These are phyloP conservation scores for Eunapius fragilis DNA, from an alignment of 37 sponge, comb jelly and placozoan genomes.

Conservation along the genomic window DNA sequence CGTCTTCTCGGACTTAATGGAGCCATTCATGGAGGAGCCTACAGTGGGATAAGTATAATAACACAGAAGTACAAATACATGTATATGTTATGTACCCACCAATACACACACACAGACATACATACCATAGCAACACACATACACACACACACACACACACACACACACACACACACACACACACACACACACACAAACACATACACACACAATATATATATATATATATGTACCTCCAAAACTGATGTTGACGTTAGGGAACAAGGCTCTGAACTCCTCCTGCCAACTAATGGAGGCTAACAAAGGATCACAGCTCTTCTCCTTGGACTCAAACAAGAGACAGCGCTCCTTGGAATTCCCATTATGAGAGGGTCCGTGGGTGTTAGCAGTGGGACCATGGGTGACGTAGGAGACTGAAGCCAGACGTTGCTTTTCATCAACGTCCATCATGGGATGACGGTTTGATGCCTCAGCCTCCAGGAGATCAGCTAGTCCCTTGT, in stretches of 20 bases:
- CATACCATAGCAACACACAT: not conserved
- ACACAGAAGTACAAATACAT: not conserved
- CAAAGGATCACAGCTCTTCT: not conserved
- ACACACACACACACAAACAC: not conserved
- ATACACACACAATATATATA: not conserved
- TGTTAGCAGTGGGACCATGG: constrained; percentile 39
- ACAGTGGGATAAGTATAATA: too few relatives aligned
- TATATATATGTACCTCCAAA: constrained; percentile 29
- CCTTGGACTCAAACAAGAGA: not conserved
- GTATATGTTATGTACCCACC: not conserved
- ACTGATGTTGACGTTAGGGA: constrained; percentile 64
- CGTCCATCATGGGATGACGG: not conserved
- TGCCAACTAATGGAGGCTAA: constrained; percentile 11
- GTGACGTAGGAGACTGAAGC: constrained; percentile 38
- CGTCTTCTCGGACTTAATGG: constrained; percentile 6
- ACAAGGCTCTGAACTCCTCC: constrained; percentile 55
- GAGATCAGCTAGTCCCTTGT: constrained; percentile 57
- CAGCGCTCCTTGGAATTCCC: not conserved
- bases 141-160: not conserved
- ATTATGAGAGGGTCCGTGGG: not conserved
- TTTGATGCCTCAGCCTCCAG: constrained; percentile 42
- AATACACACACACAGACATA: not conserved
- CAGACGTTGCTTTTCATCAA: constrained; percentile 13
- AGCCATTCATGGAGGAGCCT: not conserved
- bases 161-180: not conserved